Conservation (phyloP, 2,113 vertebrate genomes). For the Sander vitreus region DNA sequence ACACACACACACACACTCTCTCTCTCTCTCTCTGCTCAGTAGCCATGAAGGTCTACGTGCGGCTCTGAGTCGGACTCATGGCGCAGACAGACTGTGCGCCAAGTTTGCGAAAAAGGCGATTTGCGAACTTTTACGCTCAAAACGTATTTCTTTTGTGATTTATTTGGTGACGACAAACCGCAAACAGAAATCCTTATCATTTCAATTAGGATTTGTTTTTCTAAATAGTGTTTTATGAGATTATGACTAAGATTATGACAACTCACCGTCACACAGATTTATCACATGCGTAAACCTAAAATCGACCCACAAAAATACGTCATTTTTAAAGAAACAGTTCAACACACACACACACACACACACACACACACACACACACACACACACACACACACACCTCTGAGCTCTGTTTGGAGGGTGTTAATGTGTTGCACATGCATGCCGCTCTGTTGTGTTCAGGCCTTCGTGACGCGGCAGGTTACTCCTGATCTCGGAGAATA, state of each 20-base stretch:
- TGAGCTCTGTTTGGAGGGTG: constrained; percentile 60
- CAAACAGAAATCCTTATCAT: not conserved
- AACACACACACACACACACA: not conserved
- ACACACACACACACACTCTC: constrained; percentile 1
- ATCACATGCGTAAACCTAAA: not conserved
- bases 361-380: constrained; percentile 1
- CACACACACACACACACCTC: constrained; percentile 16
- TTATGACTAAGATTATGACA: too few species aligned
- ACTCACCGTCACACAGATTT: too few species aligned
- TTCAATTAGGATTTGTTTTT: not conserved
- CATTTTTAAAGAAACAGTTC: not conserved
- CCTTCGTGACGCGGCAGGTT: constrained; percentile 53
- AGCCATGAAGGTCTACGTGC: not conserved
- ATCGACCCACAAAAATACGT: too few species aligned
- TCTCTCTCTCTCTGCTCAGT: too few species aligned
- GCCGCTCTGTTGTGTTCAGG: constrained; percentile 39
- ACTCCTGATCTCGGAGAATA: constrained; percentile 42
- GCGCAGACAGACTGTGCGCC: not conserved
- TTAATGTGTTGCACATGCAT: constrained; percentile 81
- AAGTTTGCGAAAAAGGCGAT: constrained; percentile 4
- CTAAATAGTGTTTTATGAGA: too few species aligned
- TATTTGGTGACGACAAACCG: not conserved
- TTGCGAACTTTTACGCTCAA: not conserved
- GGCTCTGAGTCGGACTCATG: not conserved
- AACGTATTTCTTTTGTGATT: too few species aligned